Percentiles rank a stretch among this genome's conserved stretches.
These are phyloP conservation scores for Turnix velox DNA, from an alignment of 2,113 vertebrate species.

Conservation along the genomic window DNA sequence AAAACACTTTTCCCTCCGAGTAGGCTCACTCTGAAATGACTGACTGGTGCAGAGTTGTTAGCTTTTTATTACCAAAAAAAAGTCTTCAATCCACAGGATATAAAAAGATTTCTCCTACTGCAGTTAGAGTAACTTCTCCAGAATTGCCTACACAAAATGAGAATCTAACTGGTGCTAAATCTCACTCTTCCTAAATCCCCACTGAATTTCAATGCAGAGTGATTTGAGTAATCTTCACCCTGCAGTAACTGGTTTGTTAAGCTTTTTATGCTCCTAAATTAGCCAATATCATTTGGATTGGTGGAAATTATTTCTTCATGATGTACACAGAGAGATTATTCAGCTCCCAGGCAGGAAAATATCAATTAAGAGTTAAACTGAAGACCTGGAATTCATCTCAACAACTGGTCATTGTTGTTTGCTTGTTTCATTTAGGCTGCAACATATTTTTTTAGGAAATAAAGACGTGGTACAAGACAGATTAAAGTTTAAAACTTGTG, in stretches of 20 bases:
- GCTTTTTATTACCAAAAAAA: neutral
- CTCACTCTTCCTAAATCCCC: neutral
- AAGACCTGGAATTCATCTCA: neutral
- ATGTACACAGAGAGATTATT: neutral
- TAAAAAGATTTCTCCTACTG: neutral
- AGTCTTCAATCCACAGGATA: neutral
- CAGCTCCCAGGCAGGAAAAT: neutral
- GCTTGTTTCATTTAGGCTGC: neutral
- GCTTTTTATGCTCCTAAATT: neutral
- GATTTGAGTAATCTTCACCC: neutral
- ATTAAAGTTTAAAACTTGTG: neutral
- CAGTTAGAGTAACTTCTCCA: neutral
- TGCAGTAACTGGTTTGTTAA: conserved; percentile 11
- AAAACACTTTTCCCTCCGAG: neutral
- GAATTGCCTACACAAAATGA: neutral
- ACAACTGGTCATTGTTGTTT: neutral
- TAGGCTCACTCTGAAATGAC: neutral
- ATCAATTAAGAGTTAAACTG: neutral
- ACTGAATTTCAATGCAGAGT: neutral
- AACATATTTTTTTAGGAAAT: neutral
- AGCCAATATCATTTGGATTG: neutral
- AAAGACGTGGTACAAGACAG: accelerated
- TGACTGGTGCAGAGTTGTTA: neutral
- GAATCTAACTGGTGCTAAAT: neutral
- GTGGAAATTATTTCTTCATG: neutral